Evolutionary conservation across 2,113 vertebrate genomes (phyloP), one percentile per base, ranked within the genome.

Genomic region (Zosterops hypoxanthus): DNA sequence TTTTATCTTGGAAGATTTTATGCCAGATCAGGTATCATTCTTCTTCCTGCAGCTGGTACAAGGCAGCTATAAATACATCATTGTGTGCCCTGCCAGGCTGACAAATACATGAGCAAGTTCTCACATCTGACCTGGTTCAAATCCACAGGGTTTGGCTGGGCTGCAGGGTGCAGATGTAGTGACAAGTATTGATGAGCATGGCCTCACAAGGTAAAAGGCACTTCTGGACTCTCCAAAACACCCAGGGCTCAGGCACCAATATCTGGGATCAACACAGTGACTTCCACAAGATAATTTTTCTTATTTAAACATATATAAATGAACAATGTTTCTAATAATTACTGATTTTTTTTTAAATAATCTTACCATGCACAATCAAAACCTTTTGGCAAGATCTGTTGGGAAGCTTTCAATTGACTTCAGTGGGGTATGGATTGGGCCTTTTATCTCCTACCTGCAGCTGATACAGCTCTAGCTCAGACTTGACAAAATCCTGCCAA

Each of bases 1-100:
- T 77, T 94, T 90, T 88, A 88, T 88, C 80, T 80, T 28, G 21
- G 49, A 73, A 80, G 86, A 81, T 85, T 92, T 95, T 70, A 64
- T 86, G 76, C 68, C 93, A 91, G 86, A 92, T 92, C 86, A 91
- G 72, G 68, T 88, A 89, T 91, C 93, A 91, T 80, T 63, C 64
- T 77, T 65, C 72, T 88, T 92, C 80, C 94, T 88, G 89, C 94
- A 94, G 89, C 96, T 95, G 89, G 89, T 77, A 83, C 0, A 4
- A 86, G 55, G 42, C 76, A 91, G 76, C 76, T 92, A 86, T 83
- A 94, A 95, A 95, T 86, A 94, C 59, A 68, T 70, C 80, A 77
- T 83, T 63, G 64, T 86, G 60, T 46, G 50, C 60, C 70, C 68
- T 70, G 86, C 89, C 81, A 84, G 78, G 72, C 59, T 72, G 68